phyloP scores from a whole-genome alignment of 2,113 vertebrate genomes.

The Lasiurus borealis region DNA sequence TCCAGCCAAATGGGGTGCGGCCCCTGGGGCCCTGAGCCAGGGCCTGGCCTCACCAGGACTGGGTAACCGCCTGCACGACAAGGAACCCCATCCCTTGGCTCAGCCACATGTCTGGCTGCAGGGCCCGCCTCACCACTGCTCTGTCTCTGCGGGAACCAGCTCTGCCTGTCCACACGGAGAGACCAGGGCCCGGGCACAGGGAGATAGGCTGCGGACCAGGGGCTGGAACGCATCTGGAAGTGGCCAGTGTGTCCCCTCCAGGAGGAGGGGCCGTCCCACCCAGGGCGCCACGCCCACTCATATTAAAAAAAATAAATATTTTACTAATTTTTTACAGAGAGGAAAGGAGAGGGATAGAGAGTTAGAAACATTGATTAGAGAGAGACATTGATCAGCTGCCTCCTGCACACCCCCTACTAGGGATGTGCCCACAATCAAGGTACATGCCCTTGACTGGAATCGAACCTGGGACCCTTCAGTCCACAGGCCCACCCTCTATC shows the following conservation, averaged over 20 bases:
- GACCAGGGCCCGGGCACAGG: neutral
- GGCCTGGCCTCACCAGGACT: neutral
- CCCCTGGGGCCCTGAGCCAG: neutral
- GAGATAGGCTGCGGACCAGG: too few species aligned
- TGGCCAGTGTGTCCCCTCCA: rapidly evolving
- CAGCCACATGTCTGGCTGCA: neutral
- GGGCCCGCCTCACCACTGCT: rapidly evolving
- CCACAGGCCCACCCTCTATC: too few species aligned
- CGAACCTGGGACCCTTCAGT: too few species aligned
- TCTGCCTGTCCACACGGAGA: neutral
- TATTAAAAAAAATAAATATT: too few species aligned
- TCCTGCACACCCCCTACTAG: too few species aligned
- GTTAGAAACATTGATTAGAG: too few species aligned
- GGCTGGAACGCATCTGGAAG: neutral
- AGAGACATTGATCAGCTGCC: too few species aligned
- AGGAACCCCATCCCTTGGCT: neutral
- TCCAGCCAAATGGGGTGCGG: rapidly evolving
- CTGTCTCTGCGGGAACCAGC: too few species aligned
- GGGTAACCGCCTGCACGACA: rapidly evolving
- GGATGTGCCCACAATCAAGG: too few species aligned
- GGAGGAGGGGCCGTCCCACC: rapidly evolving
- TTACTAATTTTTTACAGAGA: too few species aligned
- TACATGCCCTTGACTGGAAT: too few species aligned
- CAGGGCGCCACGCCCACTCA: constrained; percentile 82
- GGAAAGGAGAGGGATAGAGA: too few species aligned